Base-by-base conservation (phyloP, 2,797 vertebrate species). In the Mus spretus region DNA sequence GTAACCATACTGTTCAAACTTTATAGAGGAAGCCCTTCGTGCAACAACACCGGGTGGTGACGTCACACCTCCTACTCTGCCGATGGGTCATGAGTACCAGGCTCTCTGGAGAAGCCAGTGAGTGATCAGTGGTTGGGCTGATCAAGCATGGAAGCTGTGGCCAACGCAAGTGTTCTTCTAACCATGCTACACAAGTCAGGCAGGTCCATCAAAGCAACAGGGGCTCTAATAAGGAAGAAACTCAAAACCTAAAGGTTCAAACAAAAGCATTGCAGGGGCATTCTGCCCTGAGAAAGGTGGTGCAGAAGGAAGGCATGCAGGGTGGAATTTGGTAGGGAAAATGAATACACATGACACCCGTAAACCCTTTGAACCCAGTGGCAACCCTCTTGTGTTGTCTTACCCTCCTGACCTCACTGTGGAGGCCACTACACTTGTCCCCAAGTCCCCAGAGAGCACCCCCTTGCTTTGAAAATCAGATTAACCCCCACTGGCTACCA, bases 401-500 rank as follows among this genome's bases (percentile, higher is more conserved):
- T 96, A 86, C 78, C 90, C 96, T 94, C 24, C 78, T 96, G 96
- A 97, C 95, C 97, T 95, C 90, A 19, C 24, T 7, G 3, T 0
- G 15, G 44, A 85, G 84, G 93, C 84, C 84, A 22, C 53, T 50
- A 65, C 61, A 31, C 61, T 89, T 34, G 74, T 47, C 78, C 85
- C 28, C 1, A 0, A 15, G 79, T 53, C 92, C 87, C 44, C 80
- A 40, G 77, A 91, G 59, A 88, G 50, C 10, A 77, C 20, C 55
- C 11, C 92, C 78, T 67, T 14, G 90, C 92, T 97, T 97, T 96
- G 94, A 95, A 72, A 94, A 90, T 94, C 81, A 96, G 95, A 90
- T 95, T 93, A 97, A 83, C 88, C 94, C 94, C 80, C 79, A 40
- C 94, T 93, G 92, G 92, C 94, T 65, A 55, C 86, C 92, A 67